Evolutionary conservation across 1,140 invertebrate genomes (phyloP), one percentile per base, ranked within the genome.

Genomic region (Microplitis demolitor): DNA sequence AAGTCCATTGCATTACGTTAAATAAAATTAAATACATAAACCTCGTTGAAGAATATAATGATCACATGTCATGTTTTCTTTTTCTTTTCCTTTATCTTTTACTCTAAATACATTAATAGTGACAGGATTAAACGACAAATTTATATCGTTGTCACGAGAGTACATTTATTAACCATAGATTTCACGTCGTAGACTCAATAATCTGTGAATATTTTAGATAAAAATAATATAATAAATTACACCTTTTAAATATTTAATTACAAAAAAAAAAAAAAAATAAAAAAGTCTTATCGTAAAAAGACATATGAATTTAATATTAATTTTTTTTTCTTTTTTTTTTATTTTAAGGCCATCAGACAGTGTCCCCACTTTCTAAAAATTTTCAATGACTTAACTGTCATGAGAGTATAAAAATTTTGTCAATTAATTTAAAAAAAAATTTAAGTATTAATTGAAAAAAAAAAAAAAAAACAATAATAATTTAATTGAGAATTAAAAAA

Each of bases 181-280:
- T 79, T 84, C 82, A 84, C 83, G 82, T 84, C 80, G 81, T 80
- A 83, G 80, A 79, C 81, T 78, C 77, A 76, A 76, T 75, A 75
- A 75, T 75, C 78, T 80, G 77, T 81, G 76, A 75, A 78, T 75
- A 45, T 45, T 45, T 45, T 45, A 45, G 39, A 45, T 6, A 68
- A 68, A 16, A 69, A 69, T 66, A 51, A 51, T 33, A 54, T n/a
- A 35, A 56, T 56, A 34, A 68, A 56, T 51, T 51, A 51, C 34
- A 66, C 51, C 6, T 68, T 8, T 33, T 68, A 51, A 37, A 14
- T 54, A 31, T 60, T 33, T 24, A 60, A 72, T 69, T 72, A 76
- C 8, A 69, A 58, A 66, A 70, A 78, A 16, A 77, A 78, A 16
- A 77, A 73, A 75, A 75, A 4, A 24, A 2, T 24, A 24, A 24